These are phyloP conservation scores for Nesogale talazaci DNA, from an alignment of 2,113 vertebrate genomes.

Conservation along the genomic window DNA sequence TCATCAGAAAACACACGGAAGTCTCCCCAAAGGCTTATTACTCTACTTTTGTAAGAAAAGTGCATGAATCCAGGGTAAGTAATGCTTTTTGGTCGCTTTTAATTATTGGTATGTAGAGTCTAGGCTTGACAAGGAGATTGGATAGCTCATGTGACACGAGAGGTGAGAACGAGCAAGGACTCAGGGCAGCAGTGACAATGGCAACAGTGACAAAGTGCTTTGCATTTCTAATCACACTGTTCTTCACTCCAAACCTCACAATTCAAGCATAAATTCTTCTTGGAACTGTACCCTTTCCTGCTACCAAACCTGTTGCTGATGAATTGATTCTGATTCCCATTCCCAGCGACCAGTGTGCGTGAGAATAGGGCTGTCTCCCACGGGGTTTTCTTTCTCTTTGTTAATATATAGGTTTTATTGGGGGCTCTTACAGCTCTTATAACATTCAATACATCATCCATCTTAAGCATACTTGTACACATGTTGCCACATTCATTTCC, in stretches of 20 bases:
- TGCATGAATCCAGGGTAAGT: conserved; percentile 38
- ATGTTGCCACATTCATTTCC: too few species aligned
- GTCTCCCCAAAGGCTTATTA: conserved; percentile 62
- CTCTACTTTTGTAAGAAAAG: conserved; percentile 59
- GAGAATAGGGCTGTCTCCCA: background rate
- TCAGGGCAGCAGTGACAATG: background rate
- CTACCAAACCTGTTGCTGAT: background rate
- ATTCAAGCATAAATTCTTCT: background rate
- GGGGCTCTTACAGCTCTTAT: too few species aligned
- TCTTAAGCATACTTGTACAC: too few species aligned
- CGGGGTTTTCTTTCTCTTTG: too few species aligned
- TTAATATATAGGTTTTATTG: too few species aligned
- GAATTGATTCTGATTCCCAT: background rate
- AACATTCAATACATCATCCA: too few species aligned
- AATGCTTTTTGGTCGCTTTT: conserved; percentile 61
- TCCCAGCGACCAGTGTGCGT: background rate
- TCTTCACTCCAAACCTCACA: background rate
- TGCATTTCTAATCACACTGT: background rate
- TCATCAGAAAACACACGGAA: conserved; percentile 76
- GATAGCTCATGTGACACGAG: background rate
- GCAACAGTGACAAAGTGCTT: background rate
- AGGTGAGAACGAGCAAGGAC: background rate
- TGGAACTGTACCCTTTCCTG: background rate
- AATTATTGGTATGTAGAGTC: conserved; percentile 36
- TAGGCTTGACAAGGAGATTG: conserved; percentile 4